phyloP scores from a whole-genome alignment of 1,140 invertebrate genomes.

The Caenorhabditis briggsae region DNA sequence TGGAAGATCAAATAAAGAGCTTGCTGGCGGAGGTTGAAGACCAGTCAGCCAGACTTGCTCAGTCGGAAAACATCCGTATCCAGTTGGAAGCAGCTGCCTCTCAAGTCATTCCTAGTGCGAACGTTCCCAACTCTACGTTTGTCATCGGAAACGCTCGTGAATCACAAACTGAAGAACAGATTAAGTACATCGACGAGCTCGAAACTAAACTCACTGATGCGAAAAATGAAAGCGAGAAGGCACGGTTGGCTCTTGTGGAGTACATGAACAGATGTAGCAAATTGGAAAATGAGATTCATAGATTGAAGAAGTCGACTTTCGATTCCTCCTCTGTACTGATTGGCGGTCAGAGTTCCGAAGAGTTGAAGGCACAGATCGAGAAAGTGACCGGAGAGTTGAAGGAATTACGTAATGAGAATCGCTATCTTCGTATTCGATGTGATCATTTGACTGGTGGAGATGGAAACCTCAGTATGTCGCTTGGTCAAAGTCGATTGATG shows the following conservation, averaged over 20 bases:
- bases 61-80: neutral
- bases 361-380: neutral
- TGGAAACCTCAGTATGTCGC: slow-evolving; percentile 8
- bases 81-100: neutral
- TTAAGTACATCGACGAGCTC: slow-evolving; percentile 26
- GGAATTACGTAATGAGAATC: neutral
- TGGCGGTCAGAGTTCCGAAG: slow-evolving; percentile 4
- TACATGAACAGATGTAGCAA: slow-evolving; percentile 34
- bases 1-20: neutral
- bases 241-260: neutral
- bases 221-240: slow-evolving; percentile 7
- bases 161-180: slow-evolving; percentile 6
- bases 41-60: neutral
- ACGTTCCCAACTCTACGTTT: slow-evolving; percentile 8
- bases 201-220: slow-evolving; percentile 1
- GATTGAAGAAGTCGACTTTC: neutral
- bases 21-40: neutral
- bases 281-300: neutral
- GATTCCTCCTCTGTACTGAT: slow-evolving; percentile 1
- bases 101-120: neutral
- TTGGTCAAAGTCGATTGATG: neutral
- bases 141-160: slow-evolving; percentile 13
- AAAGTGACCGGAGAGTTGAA: slow-evolving; percentile 31
- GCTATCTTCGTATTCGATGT: slow-evolving; percentile 28
- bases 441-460: slow-evolving; percentile 15